phyloP scores from a whole-genome alignment of 2,888 invertebrate species.

The Rhabditophanes sp. region DNA sequence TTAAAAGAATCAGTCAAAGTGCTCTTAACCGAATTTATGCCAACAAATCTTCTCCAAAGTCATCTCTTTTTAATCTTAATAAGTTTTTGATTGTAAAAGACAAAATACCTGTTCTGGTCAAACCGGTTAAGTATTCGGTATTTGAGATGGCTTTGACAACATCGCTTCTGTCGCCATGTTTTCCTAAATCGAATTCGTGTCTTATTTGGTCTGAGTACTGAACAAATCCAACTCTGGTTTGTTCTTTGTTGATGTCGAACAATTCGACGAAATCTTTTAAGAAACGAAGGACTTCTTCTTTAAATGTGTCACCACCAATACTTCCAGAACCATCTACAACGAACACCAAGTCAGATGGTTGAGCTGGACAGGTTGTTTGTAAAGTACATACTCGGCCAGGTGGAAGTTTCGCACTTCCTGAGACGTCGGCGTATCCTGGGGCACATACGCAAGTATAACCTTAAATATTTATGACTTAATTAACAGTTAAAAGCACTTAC shows the following conservation, averaged over 20 bases:
- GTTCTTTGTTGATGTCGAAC: slow-evolving; percentile 33
- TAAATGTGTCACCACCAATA: slow-evolving; percentile 37
- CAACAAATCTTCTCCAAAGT: too few relatives aligned
- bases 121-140: slow-evolving; percentile 29
- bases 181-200: slow-evolving; percentile 34
- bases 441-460: slow-evolving; percentile 30
- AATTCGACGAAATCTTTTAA: slow-evolving; percentile 34
- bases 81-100: too few relatives aligned
- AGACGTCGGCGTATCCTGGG: slow-evolving; percentile 39
- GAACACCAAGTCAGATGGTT: slow-evolving; percentile 38
- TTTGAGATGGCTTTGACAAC: slow-evolving; percentile 19
- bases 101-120: slow-evolving; percentile 23
- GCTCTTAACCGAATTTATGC: too few relatives aligned
- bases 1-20: too few relatives aligned
- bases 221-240: slow-evolving; percentile 33
- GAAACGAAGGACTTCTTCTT: slow-evolving; percentile 28
- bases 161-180: slow-evolving; percentile 14
- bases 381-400: slow-evolving; percentile 42
- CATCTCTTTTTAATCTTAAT: too few relatives aligned
- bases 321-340: slow-evolving; percentile 40
- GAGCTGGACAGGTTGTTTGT: slow-evolving; percentile 35
- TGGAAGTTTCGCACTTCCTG: slow-evolving; percentile 31
- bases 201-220: slow-evolving; percentile 40
- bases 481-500: too few relatives aligned
- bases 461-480: slow-evolving; percentile 5